Conservation (phyloP, 1,140 invertebrate genomes). For the Coelopa frigida region DNA sequence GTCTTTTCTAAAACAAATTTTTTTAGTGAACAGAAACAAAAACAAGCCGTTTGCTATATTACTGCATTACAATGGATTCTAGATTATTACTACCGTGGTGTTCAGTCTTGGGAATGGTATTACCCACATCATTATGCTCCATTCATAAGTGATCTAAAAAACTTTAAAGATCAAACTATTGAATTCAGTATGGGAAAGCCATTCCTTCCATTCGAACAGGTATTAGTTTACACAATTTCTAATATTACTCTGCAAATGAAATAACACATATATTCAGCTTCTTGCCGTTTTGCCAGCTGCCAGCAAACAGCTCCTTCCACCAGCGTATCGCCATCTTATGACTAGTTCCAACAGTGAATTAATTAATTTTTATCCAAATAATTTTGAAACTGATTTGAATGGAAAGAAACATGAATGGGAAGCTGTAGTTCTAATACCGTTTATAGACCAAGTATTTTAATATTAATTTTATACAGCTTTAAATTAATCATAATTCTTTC, state of each 20-base stretch:
- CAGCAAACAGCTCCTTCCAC: constrained; percentile 70
- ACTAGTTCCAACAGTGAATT: constrained; percentile 73
- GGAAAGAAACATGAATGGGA: constrained; percentile 97
- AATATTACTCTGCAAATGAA: not conserved
- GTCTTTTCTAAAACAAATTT: not conserved
- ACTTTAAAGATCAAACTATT: constrained; percentile 66
- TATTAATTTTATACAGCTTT: constrained; percentile 6
- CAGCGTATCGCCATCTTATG: constrained; percentile 77
- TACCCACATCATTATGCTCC: constrained; percentile 96
- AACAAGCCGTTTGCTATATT: constrained; percentile 84
- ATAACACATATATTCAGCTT: constrained; percentile 48
- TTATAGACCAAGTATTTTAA: constrained; percentile 77
- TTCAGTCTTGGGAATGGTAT: constrained; percentile 95
- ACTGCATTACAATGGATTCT: constrained; percentile 94
- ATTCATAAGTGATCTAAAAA: constrained; percentile 86
- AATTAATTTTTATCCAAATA: constrained; percentile 79
- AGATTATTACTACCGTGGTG: constrained; percentile 93
- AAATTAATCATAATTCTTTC: constrained; percentile 3
- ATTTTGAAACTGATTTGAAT: constrained; percentile 87
- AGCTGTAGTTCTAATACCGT: constrained; percentile 92
- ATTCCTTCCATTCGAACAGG: constrained; percentile 91
- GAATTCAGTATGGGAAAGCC: constrained; percentile 79
- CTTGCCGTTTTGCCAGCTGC: constrained; percentile 87
- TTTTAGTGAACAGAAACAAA: constrained; percentile 62
- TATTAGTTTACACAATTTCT: constrained; percentile 19